phyloP scores from a whole-genome alignment of 2,888 invertebrate genomes.

The Ormyrus pomaceus region DNA sequence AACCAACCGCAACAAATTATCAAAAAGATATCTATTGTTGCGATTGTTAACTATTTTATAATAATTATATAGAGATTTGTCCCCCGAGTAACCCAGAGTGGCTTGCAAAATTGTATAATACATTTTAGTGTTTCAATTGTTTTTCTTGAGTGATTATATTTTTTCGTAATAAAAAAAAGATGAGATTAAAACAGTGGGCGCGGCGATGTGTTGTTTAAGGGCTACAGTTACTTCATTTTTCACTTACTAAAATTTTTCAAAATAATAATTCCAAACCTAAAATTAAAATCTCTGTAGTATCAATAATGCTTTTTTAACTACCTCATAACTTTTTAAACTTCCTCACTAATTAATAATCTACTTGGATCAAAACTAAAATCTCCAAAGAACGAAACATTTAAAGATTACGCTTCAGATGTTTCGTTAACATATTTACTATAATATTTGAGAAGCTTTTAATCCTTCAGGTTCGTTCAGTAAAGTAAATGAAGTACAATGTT shows the following conservation, averaged over 20 bases:
- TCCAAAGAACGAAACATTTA: slow-evolving; percentile 11
- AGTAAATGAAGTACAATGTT: too few relatives aligned
- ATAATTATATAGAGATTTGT: background rate
- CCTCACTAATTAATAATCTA: slow-evolving; percentile 30
- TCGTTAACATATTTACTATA: too few relatives aligned
- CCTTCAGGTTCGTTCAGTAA: too few relatives aligned
- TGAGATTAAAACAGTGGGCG: slow-evolving; percentile 45
- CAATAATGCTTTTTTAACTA: slow-evolving; percentile 37
- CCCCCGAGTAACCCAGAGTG: slow-evolving; percentile 42
- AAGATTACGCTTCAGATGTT: background rate
- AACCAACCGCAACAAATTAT: background rate
- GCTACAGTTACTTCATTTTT: background rate
- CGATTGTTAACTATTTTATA: background rate
- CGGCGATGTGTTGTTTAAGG: slow-evolving; percentile 42
- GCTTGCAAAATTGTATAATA: slow-evolving; percentile 51
- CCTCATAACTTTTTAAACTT: slow-evolving; percentile 18
- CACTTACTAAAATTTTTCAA: slow-evolving; percentile 39
- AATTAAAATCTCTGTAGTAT: background rate
- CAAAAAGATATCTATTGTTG: background rate
- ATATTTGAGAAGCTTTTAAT: too few relatives aligned
- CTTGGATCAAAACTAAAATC: background rate
- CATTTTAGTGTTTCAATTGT: slow-evolving; percentile 19
- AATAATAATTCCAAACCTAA: slow-evolving; percentile 11
- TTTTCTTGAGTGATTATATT: slow-evolving; percentile 38
- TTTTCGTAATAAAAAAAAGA: background rate